Base-by-base conservation (phyloP, 2,113 vertebrate genomes). In the Lamprologus callipterus region DNA sequence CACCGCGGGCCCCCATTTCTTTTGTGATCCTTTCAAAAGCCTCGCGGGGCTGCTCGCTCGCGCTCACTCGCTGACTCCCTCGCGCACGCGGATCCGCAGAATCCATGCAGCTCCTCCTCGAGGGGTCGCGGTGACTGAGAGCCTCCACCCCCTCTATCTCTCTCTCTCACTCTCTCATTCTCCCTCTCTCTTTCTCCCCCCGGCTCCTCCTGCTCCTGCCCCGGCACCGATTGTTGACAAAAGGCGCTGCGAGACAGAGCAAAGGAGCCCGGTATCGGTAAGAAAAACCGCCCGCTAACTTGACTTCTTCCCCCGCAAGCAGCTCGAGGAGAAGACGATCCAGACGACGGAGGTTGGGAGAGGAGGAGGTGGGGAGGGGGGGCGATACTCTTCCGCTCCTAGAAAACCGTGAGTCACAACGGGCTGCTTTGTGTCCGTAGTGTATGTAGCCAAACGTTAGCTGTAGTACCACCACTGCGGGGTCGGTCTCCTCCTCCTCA, bases 201-300 rank as follows among this genome's bases (percentile, higher is more conserved):
- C 93, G 88, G 90, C 90, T 95, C 92, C 92, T 92, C 94, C 87
- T 93, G 91, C 92, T 82, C 93, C 92, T 91, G 87, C 91, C 93
- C 93, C 93, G 89, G 93, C 95, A 87, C 87, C 92, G 93, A 95
- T 92, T 96, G 95, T 96, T 96, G 96, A 97, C 96, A 97, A 97
- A 95, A 97, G 96, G 96, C 94, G 87, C 91, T 81, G 92, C 84
- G 83, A 94, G 90, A 95, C 94, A 89, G 88, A 93, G 89, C 81
- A 83, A 85, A 84, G 93, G 54, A 92, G 80, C 87, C 79, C 88
- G 90, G 82, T 91, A 53, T 86, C 60, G 89, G 93, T 93, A 90
- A 93, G 92, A 82, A 19, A 23, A 83, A 49, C 31, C 6, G 7
- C 13, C 82, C 60, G 58, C n/a, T 82, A 75, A 90, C 85, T 78